phyloP scores from a whole-genome alignment of 2,888 invertebrate species.

The Lasioglossum malachurum region DNA sequence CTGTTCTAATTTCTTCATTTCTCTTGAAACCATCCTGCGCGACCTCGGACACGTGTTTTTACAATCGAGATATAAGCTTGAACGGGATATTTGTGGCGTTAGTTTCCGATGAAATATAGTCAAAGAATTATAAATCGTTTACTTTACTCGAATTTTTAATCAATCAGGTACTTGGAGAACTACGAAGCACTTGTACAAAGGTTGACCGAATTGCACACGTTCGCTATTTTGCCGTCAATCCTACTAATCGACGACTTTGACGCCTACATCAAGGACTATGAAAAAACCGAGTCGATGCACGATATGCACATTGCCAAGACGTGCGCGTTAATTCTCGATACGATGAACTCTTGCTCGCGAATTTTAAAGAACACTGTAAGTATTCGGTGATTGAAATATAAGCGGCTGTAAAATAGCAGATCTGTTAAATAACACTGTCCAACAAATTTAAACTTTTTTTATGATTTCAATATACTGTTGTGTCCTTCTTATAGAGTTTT shows the following conservation, averaged over 20 bases:
- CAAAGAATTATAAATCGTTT: background rate
- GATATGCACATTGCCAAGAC: slow-evolving; percentile 73
- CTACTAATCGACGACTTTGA: slow-evolving; percentile 80
- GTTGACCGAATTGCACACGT: slow-evolving; percentile 76
- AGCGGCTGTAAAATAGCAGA: background rate
- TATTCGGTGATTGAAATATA: background rate
- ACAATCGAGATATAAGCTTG: background rate
- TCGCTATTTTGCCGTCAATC: slow-evolving; percentile 74
- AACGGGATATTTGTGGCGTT: background rate
- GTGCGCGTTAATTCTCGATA: slow-evolving; percentile 75
- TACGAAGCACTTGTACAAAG: slow-evolving; percentile 76
- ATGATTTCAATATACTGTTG: no score
- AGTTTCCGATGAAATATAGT: background rate
- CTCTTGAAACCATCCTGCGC: background rate
- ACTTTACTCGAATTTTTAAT: background rate
- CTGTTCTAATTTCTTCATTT: background rate
- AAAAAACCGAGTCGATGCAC: slow-evolving; percentile 47
- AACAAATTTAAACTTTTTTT: no score
- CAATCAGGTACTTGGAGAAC: slow-evolving; percentile 76
- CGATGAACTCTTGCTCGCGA: slow-evolving; percentile 76
- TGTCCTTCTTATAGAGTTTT: no score
- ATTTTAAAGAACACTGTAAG: slow-evolving; percentile 68
- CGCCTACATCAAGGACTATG: slow-evolving; percentile 68
- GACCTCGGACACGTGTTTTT: background rate
- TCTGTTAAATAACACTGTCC: no score